Evolutionary conservation across 2,888 invertebrate genomes (phyloP).

Genomic region (Chrysodeixis includens): DNA sequence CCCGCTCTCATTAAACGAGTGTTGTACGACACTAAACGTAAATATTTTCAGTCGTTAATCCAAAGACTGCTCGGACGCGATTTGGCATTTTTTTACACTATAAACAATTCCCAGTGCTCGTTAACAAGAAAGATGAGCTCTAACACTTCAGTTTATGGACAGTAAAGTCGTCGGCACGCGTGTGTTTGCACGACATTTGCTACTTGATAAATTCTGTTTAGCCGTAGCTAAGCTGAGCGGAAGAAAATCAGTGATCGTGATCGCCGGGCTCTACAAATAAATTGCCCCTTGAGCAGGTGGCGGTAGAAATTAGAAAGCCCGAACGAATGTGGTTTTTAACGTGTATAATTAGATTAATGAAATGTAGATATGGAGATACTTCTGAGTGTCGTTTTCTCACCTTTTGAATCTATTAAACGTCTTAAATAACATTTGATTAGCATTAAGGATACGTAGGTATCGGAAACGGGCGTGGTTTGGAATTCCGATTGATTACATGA

Average conservation of each 20-base stretch:
- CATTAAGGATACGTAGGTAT: conserved; percentile 30
- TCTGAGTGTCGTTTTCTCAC: conserved; percentile 17
- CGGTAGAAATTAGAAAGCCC: conserved; percentile 49
- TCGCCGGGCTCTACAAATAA: conserved; percentile 51
- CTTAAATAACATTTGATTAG: conserved; percentile 17
- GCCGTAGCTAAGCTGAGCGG: conserved; percentile 57
- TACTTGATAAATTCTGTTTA: conserved; percentile 72
- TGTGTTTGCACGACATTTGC: conserved; percentile 72
- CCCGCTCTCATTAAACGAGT: conserved; percentile 62
- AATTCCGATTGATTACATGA: conserved; percentile 54
- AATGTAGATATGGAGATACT: conserved; percentile 20
- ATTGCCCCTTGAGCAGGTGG: conserved; percentile 60
- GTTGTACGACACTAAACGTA: conserved; percentile 73
- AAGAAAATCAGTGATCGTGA: conserved; percentile 47
- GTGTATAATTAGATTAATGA: conserved; percentile 28
- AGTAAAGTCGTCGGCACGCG: conserved; percentile 85
- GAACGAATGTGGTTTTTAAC: conserved; percentile 28
- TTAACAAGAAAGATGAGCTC: conserved; percentile 89
- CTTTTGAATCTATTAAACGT: conserved; percentile 17
- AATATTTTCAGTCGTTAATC: conserved; percentile 82
- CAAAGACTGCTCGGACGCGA: conserved; percentile 71
- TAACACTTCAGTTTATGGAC: conserved; percentile 86
- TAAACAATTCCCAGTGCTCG: conserved; percentile 85
- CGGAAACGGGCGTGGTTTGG: conserved; percentile 28
- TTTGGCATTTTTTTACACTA: conserved; percentile 83